Evolutionary conservation across 1,140 invertebrate species (phyloP).

Genomic region (Drosophila navojoa): DNA sequence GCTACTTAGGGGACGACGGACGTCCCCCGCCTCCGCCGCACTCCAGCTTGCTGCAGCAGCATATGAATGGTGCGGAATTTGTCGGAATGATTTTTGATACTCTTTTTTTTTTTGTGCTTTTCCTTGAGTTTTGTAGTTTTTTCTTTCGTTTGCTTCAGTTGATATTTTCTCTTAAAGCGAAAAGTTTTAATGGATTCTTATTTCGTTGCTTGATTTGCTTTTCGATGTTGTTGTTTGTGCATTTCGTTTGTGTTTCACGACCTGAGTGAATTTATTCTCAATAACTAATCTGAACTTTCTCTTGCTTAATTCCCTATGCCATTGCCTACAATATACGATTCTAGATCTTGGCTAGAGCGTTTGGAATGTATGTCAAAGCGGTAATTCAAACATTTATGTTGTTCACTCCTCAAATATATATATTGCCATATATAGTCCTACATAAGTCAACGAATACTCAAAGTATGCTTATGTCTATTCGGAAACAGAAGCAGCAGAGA

Average conservation of each 20-base stretch:
- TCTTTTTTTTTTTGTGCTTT: slow-evolving; percentile 22
- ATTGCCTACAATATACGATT: slow-evolving; percentile 8
- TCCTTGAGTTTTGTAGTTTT: slow-evolving; percentile 32
- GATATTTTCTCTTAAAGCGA: background rate
- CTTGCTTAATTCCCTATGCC: slow-evolving; percentile 53
- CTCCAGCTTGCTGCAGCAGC: slow-evolving; percentile 90
- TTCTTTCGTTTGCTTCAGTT: slow-evolving; percentile 26
- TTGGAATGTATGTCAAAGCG: slow-evolving; percentile 53
- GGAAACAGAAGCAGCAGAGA: slow-evolving; percentile 86
- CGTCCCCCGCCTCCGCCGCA: slow-evolving; percentile 87
- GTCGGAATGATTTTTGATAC: slow-evolving; percentile 24
- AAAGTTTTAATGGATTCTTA: slow-evolving; percentile 7
- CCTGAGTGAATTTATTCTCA: slow-evolving; percentile 6
- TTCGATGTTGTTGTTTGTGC: slow-evolving; percentile 43
- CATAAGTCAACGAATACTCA: background rate
- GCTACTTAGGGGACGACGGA: slow-evolving; percentile 85
- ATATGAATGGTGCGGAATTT: slow-evolving; percentile 85
- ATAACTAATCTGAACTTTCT: slow-evolving; percentile 67
- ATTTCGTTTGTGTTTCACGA: slow-evolving; percentile 31
- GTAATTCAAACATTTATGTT: slow-evolving; percentile 60
- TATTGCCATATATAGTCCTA: background rate
- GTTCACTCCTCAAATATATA: background rate
- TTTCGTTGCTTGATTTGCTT: slow-evolving; percentile 19
- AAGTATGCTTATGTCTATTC: background rate
- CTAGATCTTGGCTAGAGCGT: slow-evolving; percentile 68